Evolutionary conservation across 2,113 vertebrate genomes (phyloP).

Genomic region (human (Homo sapiens)): GRCh38 chr4:140237001-140237500

Average conservation of each 20-base stretch:
- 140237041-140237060: not conserved
- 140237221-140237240: not conserved
- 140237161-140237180: not conserved
- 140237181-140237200: not conserved
- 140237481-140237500: not conserved
- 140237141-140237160: not conserved
- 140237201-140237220: not conserved
- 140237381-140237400: not conserved
- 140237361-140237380: not conserved
- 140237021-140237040: not conserved
- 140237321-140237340: not conserved
- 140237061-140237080: not conserved
- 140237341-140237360: not conserved
- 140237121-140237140: fast-evolving
- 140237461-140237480: slow-evolving; percentile 59
- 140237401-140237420: not conserved
- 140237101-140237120: not conserved
- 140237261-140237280: slow-evolving; percentile 12
- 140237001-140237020: not conserved
- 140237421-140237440: slow-evolving; percentile 56
- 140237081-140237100: not conserved
- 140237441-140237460: slow-evolving; percentile 47
- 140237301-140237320: not conserved
- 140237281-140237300: not conserved
- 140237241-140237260: not conserved